Percentiles rank a stretch among this genome's conserved stretches.
Conservation (phyloP, 2,797 vertebrate species). For the Saguinus oedipus region DNA sequence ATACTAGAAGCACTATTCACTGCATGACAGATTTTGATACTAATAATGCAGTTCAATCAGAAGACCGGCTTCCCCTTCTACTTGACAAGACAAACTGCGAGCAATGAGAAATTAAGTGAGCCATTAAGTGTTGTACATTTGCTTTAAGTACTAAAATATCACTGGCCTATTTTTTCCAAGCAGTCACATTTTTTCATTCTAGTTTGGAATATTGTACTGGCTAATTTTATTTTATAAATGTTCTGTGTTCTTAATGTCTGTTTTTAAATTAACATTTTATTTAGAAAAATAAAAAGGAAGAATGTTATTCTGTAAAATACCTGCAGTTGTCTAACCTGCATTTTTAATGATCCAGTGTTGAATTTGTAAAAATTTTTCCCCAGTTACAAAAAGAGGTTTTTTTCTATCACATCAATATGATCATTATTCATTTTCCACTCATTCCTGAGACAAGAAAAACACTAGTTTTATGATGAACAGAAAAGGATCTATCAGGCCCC, state of each 20-base stretch:
- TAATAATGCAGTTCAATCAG: not conserved
- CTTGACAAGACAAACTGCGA: not conserved
- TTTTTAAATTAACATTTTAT: not conserved
- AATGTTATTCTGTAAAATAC: slow-evolving; percentile 59
- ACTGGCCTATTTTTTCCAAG: not conserved
- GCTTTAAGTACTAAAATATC: not conserved
- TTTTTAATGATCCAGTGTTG: slow-evolving; percentile 68
- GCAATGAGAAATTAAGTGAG: not conserved
- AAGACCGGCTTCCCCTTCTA: not conserved
- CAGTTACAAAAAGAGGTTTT: slow-evolving; percentile 63
- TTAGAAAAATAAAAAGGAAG: not conserved
- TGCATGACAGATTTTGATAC: not conserved
- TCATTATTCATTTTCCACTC: slow-evolving; percentile 82
- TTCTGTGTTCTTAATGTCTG: not conserved
- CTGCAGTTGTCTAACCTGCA: slow-evolving; percentile 59
- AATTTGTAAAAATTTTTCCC: slow-evolving; percentile 76
- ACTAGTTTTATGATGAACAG: slow-evolving; percentile 77
- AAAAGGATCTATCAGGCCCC: slow-evolving; percentile 79
- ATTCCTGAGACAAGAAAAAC: slow-evolving; percentile 76
- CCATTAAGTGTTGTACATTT: not conserved
- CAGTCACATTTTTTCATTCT: not conserved
- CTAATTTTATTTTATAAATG: slow-evolving; percentile 28
- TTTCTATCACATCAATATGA: slow-evolving; percentile 58
- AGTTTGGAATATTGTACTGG: not conserved
- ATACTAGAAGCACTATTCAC: not conserved